These are phyloP conservation scores for Zingel zingel DNA, from an alignment of 2,113 vertebrate genomes.

Conservation along the genomic window DNA sequence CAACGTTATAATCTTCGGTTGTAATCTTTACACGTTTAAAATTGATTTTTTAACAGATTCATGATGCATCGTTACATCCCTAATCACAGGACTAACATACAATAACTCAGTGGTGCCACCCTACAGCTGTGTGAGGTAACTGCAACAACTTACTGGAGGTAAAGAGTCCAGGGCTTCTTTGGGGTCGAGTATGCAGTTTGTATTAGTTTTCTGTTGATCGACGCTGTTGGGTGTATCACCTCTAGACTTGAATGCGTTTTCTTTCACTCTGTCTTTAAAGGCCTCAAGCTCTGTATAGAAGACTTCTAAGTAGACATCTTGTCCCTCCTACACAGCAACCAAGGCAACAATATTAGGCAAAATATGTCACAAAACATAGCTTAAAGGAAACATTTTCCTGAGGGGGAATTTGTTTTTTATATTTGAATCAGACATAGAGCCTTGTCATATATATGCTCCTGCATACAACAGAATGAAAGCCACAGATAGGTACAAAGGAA, in stretches of 20 bases:
- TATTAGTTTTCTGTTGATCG: constrained; percentile 70
- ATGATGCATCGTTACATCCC: too few relatives aligned
- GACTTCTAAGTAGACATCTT: constrained; percentile 94
- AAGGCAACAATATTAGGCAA: constrained; percentile 7
- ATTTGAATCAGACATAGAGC: background rate
- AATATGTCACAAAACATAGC: background rate
- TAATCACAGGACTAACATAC: background rate
- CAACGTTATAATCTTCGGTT: too few relatives aligned
- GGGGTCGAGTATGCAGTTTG: constrained; percentile 81
- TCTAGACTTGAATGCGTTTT: constrained; percentile 84
- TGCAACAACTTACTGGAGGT: constrained; percentile 83
- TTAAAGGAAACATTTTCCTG: background rate
- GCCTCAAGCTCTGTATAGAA: constrained; percentile 94
- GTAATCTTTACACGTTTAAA: too few relatives aligned
- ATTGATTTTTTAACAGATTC: too few relatives aligned
- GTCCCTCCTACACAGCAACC: constrained; percentile 85
- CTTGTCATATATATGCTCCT: too few relatives aligned
- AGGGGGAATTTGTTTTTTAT: background rate
- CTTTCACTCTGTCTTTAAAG: constrained; percentile 92
- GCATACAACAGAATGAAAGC: background rate
- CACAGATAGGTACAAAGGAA: background rate
- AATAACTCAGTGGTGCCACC: constrained; percentile 37
- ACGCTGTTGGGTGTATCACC: constrained; percentile 72
- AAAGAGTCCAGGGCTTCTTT: constrained; percentile 86
- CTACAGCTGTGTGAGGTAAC: background rate